Evolutionary conservation across 2,797 vertebrate species (phyloP).

Genomic region (Rachycentron canadum): DNA sequence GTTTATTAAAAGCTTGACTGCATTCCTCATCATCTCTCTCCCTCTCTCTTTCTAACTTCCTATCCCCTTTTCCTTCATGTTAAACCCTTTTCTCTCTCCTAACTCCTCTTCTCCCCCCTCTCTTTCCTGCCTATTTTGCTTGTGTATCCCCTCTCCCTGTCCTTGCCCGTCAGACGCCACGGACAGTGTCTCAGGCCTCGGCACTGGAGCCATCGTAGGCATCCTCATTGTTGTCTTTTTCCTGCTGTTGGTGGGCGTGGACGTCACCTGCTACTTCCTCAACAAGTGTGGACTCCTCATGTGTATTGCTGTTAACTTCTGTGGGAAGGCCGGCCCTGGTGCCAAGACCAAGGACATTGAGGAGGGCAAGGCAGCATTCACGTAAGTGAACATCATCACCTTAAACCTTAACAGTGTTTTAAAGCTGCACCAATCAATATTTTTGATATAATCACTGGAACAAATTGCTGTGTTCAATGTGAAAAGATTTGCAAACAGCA

Average conservation of each 20-base stretch:
- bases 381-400: constrained; percentile 86
- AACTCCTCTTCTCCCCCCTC: constrained; percentile 39
- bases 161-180: constrained; percentile 80
- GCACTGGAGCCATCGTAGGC: constrained; percentile 96
- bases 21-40: constrained; percentile 61
- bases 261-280: constrained; percentile 98
- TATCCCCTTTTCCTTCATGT: constrained; percentile 47
- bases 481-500: too few relatives aligned
- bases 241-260: constrained; percentile 92
- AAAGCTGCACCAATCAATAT: background rate
- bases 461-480: background rate
- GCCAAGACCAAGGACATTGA: constrained; percentile 97
- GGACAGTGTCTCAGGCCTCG: constrained; percentile 85
- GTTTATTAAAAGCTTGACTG: constrained; percentile 47
- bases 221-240: constrained; percentile 97
- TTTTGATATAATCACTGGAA: background rate
- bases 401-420: background rate
- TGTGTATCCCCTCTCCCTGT: constrained; percentile 46
- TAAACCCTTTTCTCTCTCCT: constrained; percentile 51
- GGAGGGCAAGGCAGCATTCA: constrained; percentile 97
- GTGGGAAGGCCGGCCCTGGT: constrained; percentile 93
- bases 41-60: constrained; percentile 64
- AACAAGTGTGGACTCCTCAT: constrained; percentile 99
- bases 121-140: constrained; percentile 53
- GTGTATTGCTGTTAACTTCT: constrained; percentile 98